These are phyloP conservation scores for Phainopepla nitens DNA, from an alignment of 2,113 vertebrate genomes.

Conservation along the genomic window DNA sequence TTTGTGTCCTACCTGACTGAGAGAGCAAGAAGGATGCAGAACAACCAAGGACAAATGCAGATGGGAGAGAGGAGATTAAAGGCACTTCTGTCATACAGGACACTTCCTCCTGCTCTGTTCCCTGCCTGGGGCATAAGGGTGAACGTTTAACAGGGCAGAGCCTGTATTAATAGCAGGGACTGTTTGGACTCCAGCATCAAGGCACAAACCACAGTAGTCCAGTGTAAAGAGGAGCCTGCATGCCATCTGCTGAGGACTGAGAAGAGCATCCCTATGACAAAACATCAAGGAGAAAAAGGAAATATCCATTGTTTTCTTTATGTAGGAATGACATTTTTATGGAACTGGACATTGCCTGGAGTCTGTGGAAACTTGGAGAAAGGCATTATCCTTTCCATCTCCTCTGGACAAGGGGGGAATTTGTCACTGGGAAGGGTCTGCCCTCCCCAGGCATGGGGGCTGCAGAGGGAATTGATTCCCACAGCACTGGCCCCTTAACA, in stretches of 20 bases:
- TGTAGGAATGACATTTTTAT: background rate
- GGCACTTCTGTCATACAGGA: background rate
- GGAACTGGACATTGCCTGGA: background rate
- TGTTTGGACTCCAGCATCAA: background rate
- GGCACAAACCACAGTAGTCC: background rate
- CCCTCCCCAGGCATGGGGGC: background rate
- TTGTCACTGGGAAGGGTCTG: background rate
- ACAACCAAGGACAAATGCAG: background rate
- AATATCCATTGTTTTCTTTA: background rate
- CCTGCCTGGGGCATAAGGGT: background rate
- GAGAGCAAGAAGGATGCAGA: background rate
- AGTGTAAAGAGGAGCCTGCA: background rate
- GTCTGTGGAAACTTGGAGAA: background rate
- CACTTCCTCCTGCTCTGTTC: background rate
- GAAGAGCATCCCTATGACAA: background rate
- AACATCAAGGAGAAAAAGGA: background rate
- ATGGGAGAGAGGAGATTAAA: background rate
- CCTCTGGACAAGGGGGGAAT: background rate
- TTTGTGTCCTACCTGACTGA: background rate
- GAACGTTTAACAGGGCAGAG: background rate
- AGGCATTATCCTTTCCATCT: background rate
- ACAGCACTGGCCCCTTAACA: background rate
- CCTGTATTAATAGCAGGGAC: background rate
- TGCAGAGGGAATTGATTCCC: background rate
- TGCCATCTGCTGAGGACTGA: background rate